Evolutionary conservation across 2,113 vertebrate species (phyloP).

Genomic region (Amia ocellicauda): DNA sequence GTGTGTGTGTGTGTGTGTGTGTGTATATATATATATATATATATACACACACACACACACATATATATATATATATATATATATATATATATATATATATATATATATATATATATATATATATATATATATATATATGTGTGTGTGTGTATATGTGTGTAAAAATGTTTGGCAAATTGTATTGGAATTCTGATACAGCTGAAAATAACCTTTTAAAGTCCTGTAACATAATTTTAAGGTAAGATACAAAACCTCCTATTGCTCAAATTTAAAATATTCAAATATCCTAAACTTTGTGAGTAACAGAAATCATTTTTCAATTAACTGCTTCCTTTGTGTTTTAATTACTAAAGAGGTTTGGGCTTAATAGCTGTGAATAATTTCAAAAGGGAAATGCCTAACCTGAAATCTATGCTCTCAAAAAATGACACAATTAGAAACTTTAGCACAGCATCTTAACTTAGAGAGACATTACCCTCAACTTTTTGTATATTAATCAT

Average conservation of each 20-base stretch:
- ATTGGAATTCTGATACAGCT: no score
- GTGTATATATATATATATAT: background rate
- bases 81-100: background rate
- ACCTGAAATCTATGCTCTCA: conserved; percentile 40
- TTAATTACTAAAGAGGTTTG: conserved; percentile 60
- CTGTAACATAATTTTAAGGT: no score
- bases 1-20: conserved; percentile 30
- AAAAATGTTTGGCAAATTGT: no score
- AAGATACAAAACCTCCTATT: no score
- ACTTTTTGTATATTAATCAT: conserved; percentile 29
- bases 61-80: no score
- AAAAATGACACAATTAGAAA: no score
- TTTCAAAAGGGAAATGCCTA: conserved; percentile 49
- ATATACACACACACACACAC: no score
- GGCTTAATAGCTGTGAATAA: conserved; percentile 48
- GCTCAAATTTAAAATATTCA: no score
- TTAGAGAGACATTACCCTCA: conserved; percentile 34
- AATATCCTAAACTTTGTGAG: conserved; percentile 35
- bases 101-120: background rate
- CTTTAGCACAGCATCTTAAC: conserved; percentile 19
- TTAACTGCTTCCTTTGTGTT: conserved; percentile 56
- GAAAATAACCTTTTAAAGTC: no score
- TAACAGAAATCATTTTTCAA: conserved; percentile 45
- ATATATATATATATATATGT: background rate
- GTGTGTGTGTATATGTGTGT: conserved; percentile 1